Conservation (phyloP, 2,113 vertebrate species). For the Ameiurus melas region DNA sequence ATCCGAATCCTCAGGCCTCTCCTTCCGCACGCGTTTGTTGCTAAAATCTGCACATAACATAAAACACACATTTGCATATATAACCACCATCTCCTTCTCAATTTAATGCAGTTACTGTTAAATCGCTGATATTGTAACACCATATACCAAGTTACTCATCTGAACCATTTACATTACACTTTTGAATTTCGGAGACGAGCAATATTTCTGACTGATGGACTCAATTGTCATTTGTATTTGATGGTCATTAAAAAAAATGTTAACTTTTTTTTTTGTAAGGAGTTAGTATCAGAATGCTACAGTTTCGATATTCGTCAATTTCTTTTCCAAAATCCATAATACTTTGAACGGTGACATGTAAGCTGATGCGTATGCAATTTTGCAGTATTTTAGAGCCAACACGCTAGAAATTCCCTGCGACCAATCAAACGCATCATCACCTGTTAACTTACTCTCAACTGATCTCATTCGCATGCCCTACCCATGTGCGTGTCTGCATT, state of each 20-base stretch:
- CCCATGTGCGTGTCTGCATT: neutral
- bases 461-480: neutral
- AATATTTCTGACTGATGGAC: neutral
- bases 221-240: neutral
- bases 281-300: neutral
- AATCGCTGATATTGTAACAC: too few relatives aligned
- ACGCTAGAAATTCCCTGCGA: neutral
- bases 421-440: neutral
- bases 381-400: neutral
- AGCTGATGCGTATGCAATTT: neutral
- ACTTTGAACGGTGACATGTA: neutral
- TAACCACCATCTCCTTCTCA: neutral
- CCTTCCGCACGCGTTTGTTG: constrained; percentile 78
- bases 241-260: neutral
- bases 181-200: neutral
- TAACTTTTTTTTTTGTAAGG: too few relatives aligned
- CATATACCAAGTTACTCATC: too few relatives aligned
- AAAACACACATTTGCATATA: neutral
- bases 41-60: constrained; percentile 73
- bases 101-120: too few relatives aligned
- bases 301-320: neutral
- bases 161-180: neutral
- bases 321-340: neutral
- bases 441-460: neutral
- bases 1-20: constrained; percentile 88